Evolutionary conservation across 1,140 invertebrate species (phyloP).

Genomic region (Diprion similis): DNA sequence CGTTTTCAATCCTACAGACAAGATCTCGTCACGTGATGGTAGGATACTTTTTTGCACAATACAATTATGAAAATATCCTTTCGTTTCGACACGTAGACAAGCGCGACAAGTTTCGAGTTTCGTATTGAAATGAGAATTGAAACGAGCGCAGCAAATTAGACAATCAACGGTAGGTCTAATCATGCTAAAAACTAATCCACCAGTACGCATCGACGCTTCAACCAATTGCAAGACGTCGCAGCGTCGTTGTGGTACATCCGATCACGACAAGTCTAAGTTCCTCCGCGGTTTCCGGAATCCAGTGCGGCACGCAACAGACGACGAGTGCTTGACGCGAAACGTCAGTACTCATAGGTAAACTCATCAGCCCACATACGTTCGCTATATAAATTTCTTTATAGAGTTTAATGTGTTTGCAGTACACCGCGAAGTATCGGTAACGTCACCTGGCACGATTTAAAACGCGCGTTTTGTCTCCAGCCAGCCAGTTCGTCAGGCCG

Average conservation of each 20-base stretch:
- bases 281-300: not conserved
- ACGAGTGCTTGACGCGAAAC: not conserved
- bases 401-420: not conserved
- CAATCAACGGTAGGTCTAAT: no score
- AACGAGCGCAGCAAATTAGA: no score
- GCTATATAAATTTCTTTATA: no score
- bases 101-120: no score
- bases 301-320: not conserved
- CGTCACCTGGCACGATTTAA: not conserved
- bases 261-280: not conserved
- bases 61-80: not conserved
- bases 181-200: no score
- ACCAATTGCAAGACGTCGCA: not conserved
- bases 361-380: no score
- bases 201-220: not conserved
- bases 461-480: not conserved
- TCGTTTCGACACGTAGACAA: no score
- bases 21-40: not conserved
- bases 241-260: not conserved
- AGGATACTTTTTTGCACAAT: not conserved
- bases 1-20: not conserved
- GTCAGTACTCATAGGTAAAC: constrained; percentile 2
- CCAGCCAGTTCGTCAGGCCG: not conserved
- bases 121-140: no score
- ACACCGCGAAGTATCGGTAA: not conserved